Evolutionary conservation across 2,113 vertebrate genomes (phyloP), one percentile per base, ranked within the genome.

Genomic region (Alligator mississippiensis): DNA sequence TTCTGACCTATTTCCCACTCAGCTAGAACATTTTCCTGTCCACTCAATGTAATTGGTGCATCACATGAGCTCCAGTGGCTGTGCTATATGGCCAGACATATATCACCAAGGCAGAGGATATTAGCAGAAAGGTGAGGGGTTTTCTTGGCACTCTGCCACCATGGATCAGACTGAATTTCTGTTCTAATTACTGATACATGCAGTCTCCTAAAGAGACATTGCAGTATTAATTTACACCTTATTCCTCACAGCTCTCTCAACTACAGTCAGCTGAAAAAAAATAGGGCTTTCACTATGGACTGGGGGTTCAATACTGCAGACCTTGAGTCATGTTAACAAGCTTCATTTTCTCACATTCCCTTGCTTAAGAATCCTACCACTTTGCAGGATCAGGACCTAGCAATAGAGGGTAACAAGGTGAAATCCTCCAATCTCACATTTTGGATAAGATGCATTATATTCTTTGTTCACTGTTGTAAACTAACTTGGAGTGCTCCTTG

Each of bases 71-170:
- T 91, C 88, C 9, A 1, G 88, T 90, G 90, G 74, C 0, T 1
- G 77, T 30, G 88, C 91, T 93, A 96, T 96, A 94, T 91, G 88
- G 88, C 80, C 93, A 93, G 93, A 93, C 88, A 96, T 95, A 91
- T 88, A 97, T 96, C 96, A 96, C 84, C 85, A 93, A 94, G 94
- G 93, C 96, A 95, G 77, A 94, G 95, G 92, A 95, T 96, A 96
- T 97, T 96, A 97, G 92, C 86, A 83, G 90, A 96, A 94, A 95
- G 91, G 94, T 95, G 96, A 96, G 90, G 95, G 89, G 94, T 93
- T 93, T 38, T 94, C 80, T 77, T 96, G 95, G 90, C 30, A 0
- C 1, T 0, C 82, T 93, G 94, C 94, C 90, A 89, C 75, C 24
- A 38, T 15, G 61, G 92, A 95, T 93, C 90, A 88, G 95, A 70